phyloP scores from a whole-genome alignment of 1,140 invertebrate genomes.

The Microplitis mediator region DNA sequence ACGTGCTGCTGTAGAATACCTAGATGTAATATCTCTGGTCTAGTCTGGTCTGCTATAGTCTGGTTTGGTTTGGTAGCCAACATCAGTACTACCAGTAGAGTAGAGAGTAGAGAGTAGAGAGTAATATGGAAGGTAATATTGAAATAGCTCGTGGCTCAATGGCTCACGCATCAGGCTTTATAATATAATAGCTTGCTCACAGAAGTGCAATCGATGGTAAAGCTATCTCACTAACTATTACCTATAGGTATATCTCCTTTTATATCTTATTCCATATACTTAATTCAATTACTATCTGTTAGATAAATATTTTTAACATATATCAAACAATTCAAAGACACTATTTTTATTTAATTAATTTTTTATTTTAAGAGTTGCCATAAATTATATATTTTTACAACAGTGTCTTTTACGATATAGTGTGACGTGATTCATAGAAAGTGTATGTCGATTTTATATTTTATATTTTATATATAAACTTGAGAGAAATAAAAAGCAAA shows the following conservation, averaged over 20 bases:
- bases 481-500: slow-evolving; percentile 1
- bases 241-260: not conserved
- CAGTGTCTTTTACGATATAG: not conserved
- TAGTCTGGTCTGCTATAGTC: not conserved
- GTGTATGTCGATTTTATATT: not conserved
- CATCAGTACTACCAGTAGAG: not conserved
- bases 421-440: not conserved
- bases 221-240: not conserved
- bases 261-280: not conserved
- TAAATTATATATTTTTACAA: not conserved
- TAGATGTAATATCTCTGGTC: not conserved
- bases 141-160: not conserved
- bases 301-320: too few species aligned
- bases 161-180: slow-evolving; percentile 1
- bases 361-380: not conserved
- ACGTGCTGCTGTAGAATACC: not conserved
- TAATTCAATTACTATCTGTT: not conserved
- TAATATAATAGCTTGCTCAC: not conserved
- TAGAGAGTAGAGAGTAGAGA: not conserved
- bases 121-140: slow-evolving; percentile 9
- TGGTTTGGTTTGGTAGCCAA: too few species aligned
- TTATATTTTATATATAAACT: not conserved
- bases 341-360: too few species aligned
- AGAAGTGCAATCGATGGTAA: slow-evolving; percentile 5
- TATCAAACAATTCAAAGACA: too few species aligned